Base-by-base conservation (phyloP, 2,888 invertebrate species). In the Actias luna region DNA sequence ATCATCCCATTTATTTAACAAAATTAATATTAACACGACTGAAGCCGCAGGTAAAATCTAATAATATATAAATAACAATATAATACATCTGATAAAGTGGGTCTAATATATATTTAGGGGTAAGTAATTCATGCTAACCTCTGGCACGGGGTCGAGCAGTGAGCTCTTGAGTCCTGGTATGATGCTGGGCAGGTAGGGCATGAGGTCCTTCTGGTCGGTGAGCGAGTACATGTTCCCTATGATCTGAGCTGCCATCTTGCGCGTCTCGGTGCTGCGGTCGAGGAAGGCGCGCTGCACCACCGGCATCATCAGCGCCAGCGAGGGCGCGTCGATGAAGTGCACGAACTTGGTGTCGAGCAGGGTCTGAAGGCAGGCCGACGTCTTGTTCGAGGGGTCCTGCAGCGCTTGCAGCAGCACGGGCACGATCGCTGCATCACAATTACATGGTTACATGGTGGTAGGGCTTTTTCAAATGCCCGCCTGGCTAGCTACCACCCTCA, bases 221-320 rank as follows among this genome's bases (percentile, higher is more conserved):
- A 99, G 93, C 1, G 99, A 99, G 90, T 99, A 99, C 98, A 99
- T 99, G 88, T 99, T 99, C 64, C 99, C 99, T 75, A 99, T 99
- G 84, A 99, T 99, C 93, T 99, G 99, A 3, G 99, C 99, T 1
- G 99, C 98, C 98, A 99, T 99, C 93, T 99, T 98, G 75, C 99
- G 94, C 0, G 99, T 99, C 92, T 99, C 99, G 0, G 99, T 99
- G 60, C 98, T 98, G 68, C 99, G 94, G 90, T 99, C 99, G 92
- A 98, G 96, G 91, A 99, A 99, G 12, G 99, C 99, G 71, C 99
- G 94, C 87, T 99, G 97, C 33, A 99, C 98, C 4, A 99, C 99
- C 0, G 99, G 99, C 99, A 99, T 99, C 78, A 99, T 99, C 61
- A 99, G 94, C 64, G 99, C 99, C 27, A 99, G 93, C 0, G 99